Percentiles rank a stretch among this genome's conserved stretches.
phyloP scores from a whole-genome alignment of 2,797 vertebrate species.

The Centropyge bicolor region DNA sequence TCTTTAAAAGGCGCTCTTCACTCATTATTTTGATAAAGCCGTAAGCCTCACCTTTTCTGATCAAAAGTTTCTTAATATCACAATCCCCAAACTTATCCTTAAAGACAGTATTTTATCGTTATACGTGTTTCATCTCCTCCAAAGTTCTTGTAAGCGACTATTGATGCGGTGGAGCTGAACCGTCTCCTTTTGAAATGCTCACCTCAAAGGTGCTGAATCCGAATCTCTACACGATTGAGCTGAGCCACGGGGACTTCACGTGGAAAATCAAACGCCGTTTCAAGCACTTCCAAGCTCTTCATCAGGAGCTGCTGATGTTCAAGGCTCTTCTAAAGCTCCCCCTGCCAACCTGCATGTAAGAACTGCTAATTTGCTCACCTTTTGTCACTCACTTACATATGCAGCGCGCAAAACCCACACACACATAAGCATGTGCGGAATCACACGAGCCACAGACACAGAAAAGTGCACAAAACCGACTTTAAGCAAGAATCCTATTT shows the following conservation, averaged over 20 bases:
- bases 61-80: constrained; percentile 73
- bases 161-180: constrained; percentile 68
- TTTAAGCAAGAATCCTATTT: constrained; percentile 52
- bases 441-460: constrained; percentile 23
- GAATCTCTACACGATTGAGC: constrained; percentile 78
- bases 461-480: constrained; percentile 16
- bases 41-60: constrained; percentile 62
- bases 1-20: constrained; percentile 55
- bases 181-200: constrained; percentile 72
- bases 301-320: constrained; percentile 81
- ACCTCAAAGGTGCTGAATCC: constrained; percentile 80
- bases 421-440: constrained; percentile 25
- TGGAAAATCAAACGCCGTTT: constrained; percentile 82
- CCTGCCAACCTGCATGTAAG: constrained; percentile 77
- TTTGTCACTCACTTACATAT: constrained; percentile 53
- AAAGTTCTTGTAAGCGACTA: constrained; percentile 69
- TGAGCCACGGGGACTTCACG: constrained; percentile 76
- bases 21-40: constrained; percentile 63
- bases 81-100: constrained; percentile 68
- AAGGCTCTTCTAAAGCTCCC: constrained; percentile 77
- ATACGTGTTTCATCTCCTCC: constrained; percentile 65
- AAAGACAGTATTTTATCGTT: constrained; percentile 59
- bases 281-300: constrained; percentile 79
- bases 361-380: constrained; percentile 68
- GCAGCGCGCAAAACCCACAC: constrained; percentile 19